A percentile compares a stretch with the other conserved stretches of the same genome.
These are phyloP conservation scores for Lordiphosa clarofinis DNA, from an alignment of 1,140 invertebrate genomes.

Conservation along the genomic window DNA sequence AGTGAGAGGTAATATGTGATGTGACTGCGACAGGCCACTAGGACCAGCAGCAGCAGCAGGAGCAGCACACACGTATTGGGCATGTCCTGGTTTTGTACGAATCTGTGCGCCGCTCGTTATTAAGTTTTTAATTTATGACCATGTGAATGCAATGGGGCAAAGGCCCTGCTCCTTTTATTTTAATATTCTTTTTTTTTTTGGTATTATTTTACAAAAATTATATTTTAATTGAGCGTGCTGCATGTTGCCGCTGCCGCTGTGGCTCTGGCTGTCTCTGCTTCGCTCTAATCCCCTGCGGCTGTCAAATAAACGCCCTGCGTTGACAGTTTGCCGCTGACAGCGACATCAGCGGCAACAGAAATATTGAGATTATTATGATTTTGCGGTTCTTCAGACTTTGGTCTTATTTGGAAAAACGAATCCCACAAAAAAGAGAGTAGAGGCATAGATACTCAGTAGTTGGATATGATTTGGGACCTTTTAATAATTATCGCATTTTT, in stretches of 20 bases:
- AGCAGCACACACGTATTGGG: conserved; percentile 68
- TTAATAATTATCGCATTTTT: no score
- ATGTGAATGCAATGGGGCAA: conserved; percentile 58
- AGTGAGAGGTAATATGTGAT: conserved; percentile 36
- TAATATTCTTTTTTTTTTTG: conserved; percentile 18
- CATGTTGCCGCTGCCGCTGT: conserved; percentile 5
- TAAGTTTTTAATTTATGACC: conserved; percentile 78
- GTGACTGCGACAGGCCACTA: conserved; percentile 26
- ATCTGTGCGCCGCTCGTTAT: conserved; percentile 63
- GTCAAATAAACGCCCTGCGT: conserved; percentile 54
- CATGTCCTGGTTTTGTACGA: conserved; percentile 62
- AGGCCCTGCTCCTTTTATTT: conserved; percentile 19
- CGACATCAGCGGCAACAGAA: conserved; percentile 46
- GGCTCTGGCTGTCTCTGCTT: neutral
- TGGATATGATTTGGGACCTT: no score
- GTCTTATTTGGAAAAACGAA: no score
- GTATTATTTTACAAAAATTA: conserved; percentile 59
- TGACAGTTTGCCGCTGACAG: conserved; percentile 58
- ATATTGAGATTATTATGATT: conserved; percentile 76
- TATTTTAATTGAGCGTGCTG: conserved; percentile 72
- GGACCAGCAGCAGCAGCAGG: conserved; percentile 22
- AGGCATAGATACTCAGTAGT: conserved; percentile 1
- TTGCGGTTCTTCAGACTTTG: conserved; percentile 16
- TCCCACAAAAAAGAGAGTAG: neutral
- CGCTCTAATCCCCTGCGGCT: conserved; percentile 52